Conservation (phyloP, 2,888 invertebrate species). For the Emmelina monodactyla region DNA sequence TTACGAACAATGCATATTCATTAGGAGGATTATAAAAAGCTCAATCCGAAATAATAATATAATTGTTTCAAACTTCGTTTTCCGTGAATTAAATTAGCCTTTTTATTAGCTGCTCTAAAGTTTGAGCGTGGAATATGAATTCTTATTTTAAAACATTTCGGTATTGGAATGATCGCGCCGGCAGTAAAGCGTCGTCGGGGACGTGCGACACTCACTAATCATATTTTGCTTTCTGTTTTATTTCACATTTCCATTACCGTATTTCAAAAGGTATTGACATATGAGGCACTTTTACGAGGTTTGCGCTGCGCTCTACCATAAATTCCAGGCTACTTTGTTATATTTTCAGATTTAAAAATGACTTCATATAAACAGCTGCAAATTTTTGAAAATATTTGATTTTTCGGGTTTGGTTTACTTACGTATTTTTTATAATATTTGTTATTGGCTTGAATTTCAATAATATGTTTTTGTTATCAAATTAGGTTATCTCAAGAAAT, state of each 20-base stretch:
- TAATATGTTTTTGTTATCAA: no score
- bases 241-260: constrained; percentile 66
- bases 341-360: no score
- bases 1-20: constrained; percentile 14
- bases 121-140: constrained; percentile 3
- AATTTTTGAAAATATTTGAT: not conserved
- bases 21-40: constrained; percentile 11
- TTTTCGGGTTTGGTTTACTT: not conserved
- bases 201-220: constrained; percentile 61
- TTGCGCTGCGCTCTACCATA: constrained; percentile 39
- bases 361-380: not conserved
- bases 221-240: constrained; percentile 66
- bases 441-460: no score
- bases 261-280: constrained; percentile 66
- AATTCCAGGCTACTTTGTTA: constrained; percentile 47
- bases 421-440: no score
- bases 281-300: constrained; percentile 63
- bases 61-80: constrained; percentile 12
- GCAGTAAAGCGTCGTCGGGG: constrained; percentile 56
- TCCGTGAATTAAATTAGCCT: constrained; percentile 10
- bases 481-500: no score
- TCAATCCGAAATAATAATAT: constrained; percentile 13
- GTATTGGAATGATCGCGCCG: constrained; percentile 14
- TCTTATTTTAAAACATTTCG: constrained; percentile 8
- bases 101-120: constrained; percentile 1